phyloP scores from a whole-genome alignment of 1,140 invertebrate species.

The Drosophila trapezifrons region DNA sequence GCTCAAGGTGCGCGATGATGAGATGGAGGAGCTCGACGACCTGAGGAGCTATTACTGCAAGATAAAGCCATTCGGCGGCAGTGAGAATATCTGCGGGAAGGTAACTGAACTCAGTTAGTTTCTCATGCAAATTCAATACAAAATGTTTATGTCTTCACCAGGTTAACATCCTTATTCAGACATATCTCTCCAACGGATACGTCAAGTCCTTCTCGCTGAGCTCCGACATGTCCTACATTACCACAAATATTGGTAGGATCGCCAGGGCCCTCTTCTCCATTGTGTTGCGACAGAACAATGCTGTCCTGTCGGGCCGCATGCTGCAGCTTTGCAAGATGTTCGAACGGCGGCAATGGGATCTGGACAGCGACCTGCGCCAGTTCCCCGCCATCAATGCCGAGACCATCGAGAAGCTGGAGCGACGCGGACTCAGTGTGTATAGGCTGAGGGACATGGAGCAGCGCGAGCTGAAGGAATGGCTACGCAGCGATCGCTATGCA shows the following conservation, averaged over 20 bases:
- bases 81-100: conserved; percentile 97
- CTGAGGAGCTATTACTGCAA: conserved; percentile 90
- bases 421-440: conserved; percentile 89
- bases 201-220: conserved; percentile 95
- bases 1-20: conserved; percentile 97
- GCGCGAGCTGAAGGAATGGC: conserved; percentile 92
- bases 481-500: conserved; percentile 92
- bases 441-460: conserved; percentile 93
- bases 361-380: conserved; percentile 93
- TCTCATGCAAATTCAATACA: too few relatives aligned
- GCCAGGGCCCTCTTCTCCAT: conserved; percentile 97
- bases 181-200: conserved; percentile 91
- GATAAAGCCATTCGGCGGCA: conserved; percentile 90
- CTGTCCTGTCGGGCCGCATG: conserved; percentile 93
- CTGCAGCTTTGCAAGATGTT: conserved; percentile 95
- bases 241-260: conserved; percentile 96
- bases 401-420: conserved; percentile 93
- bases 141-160: neutral
- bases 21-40: conserved; percentile 94
- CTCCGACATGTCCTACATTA: conserved; percentile 97
- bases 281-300: conserved; percentile 94
- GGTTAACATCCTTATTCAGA: conserved; percentile 96
- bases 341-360: conserved; percentile 94
- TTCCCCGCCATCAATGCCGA: conserved; percentile 92
- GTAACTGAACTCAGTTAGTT: conserved; percentile 84